Evolutionary conservation across 2,797 vertebrate genomes (phyloP), one percentile per base, ranked within the genome.

Genomic region (Clarias pachynema): DNA sequence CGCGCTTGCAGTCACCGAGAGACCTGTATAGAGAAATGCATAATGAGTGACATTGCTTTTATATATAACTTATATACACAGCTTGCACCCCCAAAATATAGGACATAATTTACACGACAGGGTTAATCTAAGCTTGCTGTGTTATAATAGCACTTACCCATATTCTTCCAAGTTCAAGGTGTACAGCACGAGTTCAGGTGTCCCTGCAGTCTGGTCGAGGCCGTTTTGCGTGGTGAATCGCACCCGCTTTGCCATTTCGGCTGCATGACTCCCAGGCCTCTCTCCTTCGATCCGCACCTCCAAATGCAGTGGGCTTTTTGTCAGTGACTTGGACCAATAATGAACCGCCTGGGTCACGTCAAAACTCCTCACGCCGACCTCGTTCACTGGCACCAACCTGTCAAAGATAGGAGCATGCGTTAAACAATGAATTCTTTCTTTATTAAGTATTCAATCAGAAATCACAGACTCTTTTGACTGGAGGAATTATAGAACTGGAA

Each of bases 331-430:
- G 83, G 94, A 94, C 96, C 96, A 97, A 89, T 95, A 95, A 60
- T 94, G 94, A 85, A 97, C 94, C 0, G 96, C 96, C 78, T 96
- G 95, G 0, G 96, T 96, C 91, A 97, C 96, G 0, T 97, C 96
- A 20, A 97, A 96, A 88, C 94, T 94, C 88, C 89, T 95, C 96
- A 96, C 97, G 73, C 96, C 96, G 0, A 93, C 93, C 82, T 95
- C 94, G 0, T 91, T 89, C 2, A 96, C 90, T 1, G 95, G 93
- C 90, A 97, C 94, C 89, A 96, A 91, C 89, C 96, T 96, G 89
- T 7, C 1, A 91, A 78, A 86, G 31, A 29, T 0, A 82, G 9
- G 60, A 73, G 2, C 8, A 6, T 87, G 37, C 78, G 44, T 66
- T 82, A 74, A 85, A 63, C 26, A 66, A 53, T 24, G 12, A 40